Conservation (phyloP, 2,888 invertebrate species). For the Cataglyphis rosenhaueri region DNA sequence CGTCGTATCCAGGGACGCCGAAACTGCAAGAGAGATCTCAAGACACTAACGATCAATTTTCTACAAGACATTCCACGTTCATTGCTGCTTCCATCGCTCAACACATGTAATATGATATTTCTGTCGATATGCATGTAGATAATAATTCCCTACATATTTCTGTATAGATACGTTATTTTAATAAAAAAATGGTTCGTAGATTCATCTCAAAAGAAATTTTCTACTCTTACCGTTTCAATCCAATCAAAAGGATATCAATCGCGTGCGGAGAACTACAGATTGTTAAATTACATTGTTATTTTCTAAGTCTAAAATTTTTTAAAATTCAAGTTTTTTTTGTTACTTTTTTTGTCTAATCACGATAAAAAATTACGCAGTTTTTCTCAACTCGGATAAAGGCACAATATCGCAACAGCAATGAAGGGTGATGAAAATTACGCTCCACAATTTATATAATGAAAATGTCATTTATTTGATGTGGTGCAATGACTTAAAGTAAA, state of each 20-base stretch:
- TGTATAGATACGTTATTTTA: background rate
- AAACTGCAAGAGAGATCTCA: constrained; percentile 43
- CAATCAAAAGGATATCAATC: background rate
- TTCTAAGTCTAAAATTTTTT: background rate
- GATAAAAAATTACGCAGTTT: background rate
- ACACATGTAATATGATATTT: constrained; percentile 54
- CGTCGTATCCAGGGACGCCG: constrained; percentile 66
- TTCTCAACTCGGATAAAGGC: background rate
- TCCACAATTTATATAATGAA: constrained; percentile 83
- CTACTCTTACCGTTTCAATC: background rate
- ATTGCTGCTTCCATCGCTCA: background rate
- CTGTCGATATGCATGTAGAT: background rate
- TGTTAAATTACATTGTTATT: background rate
- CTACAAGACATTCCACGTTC: background rate
- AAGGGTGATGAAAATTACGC: constrained; percentile 66
- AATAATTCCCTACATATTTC: background rate
- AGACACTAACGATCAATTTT: background rate
- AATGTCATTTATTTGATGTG: constrained; percentile 86
- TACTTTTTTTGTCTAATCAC: background rate
- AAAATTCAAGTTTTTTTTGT: background rate
- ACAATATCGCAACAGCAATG: background rate
- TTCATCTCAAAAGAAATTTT: background rate
- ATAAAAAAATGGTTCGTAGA: constrained; percentile 8
- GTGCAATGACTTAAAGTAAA: constrained; percentile 86
- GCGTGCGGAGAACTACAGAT: background rate